Evolutionary conservation across 2,113 vertebrate species (phyloP).

Genomic region (Zosterops pallidus): DNA sequence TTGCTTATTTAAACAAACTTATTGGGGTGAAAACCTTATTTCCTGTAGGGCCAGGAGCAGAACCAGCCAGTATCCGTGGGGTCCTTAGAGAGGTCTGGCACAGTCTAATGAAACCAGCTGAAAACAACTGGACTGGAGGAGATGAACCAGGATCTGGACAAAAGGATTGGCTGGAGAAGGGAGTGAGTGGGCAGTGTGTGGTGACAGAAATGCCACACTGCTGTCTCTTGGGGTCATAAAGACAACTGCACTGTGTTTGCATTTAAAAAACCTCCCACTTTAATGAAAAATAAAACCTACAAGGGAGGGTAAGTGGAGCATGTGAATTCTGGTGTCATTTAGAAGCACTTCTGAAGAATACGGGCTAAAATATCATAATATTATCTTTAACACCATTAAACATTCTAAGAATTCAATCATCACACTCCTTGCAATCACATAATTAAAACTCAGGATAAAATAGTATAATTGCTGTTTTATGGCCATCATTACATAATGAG

Average conservation of each 20-base stretch:
- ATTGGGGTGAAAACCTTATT: background rate
- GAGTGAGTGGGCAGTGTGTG: background rate
- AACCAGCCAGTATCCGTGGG: background rate
- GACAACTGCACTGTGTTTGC: background rate
- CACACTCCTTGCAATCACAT: background rate
- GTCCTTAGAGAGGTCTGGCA: background rate
- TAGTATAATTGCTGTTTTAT: background rate
- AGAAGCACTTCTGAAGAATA: background rate
- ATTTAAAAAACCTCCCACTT: background rate
- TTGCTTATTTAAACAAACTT: background rate
- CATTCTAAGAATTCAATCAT: background rate
- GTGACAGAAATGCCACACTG: background rate
- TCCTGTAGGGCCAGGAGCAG: background rate
- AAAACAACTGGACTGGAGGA: background rate
- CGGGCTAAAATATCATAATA: background rate
- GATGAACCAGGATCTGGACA: background rate
- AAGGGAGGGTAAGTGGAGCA: background rate
- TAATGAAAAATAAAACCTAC: background rate
- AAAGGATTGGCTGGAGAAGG: background rate
- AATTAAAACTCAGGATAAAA: constrained; percentile 6
- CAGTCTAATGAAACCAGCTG: background rate
- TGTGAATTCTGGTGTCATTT: background rate
- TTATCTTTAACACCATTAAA: constrained; percentile 11
- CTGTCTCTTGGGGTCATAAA: background rate
- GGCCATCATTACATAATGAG: background rate